phyloP scores from a whole-genome alignment of 2,113 vertebrate species.

The Engraulis encrasicolus region DNA sequence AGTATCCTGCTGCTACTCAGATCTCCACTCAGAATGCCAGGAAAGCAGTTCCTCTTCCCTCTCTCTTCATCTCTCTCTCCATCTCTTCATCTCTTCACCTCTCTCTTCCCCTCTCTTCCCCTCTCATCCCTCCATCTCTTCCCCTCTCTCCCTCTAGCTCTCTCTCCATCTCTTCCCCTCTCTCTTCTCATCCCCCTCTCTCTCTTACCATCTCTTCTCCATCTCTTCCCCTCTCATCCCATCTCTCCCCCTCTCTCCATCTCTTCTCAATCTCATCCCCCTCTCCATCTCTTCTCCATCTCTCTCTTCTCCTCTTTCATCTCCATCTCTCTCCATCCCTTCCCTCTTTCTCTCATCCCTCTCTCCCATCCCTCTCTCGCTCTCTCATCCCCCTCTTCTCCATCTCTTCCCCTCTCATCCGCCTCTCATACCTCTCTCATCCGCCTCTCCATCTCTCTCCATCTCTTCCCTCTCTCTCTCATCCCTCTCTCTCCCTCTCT shows the following conservation, averaged over 20 bases:
- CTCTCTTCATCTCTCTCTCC: no score
- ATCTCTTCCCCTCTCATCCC: not conserved
- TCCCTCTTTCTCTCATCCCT: conserved; percentile 64
- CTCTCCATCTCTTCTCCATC: conserved; percentile 64
- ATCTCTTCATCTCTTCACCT: no score
- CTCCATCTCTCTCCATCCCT: conserved; percentile 21
- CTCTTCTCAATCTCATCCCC: conserved; percentile 41
- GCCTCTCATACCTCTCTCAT: not conserved
- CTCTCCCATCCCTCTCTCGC: not conserved
- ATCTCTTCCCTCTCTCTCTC: no score
- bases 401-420: not conserved
- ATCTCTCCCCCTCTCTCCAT: no score
- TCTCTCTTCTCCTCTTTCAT: no score
- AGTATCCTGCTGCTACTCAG: conserved; percentile 62
- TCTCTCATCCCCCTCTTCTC: no score
- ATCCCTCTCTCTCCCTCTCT: not conserved
- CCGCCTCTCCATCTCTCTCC: no score
- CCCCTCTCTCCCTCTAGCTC: no score
- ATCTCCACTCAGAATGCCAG: not conserved
- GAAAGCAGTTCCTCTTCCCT: not conserved
- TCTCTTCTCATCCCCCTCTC: conserved; percentile 62
- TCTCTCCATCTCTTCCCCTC: conserved; percentile 52
- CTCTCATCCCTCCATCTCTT: not conserved
- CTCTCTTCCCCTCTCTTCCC: not conserved
- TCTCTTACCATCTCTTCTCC: no score